Evolutionary conservation across 2,113 vertebrate genomes (phyloP).

Genomic region (Melanocharis versteri): DNA sequence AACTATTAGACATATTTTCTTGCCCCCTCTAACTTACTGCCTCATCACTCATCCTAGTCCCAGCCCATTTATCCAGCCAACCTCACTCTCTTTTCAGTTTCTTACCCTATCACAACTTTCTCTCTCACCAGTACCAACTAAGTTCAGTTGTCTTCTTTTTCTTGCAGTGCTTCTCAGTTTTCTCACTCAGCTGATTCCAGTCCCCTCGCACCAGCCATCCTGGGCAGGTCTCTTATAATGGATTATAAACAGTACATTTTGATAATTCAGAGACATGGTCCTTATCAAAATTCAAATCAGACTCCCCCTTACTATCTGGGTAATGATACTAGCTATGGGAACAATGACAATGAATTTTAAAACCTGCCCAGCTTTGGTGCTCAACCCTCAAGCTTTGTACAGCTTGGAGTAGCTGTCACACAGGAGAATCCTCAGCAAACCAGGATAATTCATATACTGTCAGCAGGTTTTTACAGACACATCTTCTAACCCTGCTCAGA

Average conservation of each 20-base stretch:
- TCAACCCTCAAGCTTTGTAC: background rate
- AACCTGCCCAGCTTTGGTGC: background rate
- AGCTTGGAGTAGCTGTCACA: background rate
- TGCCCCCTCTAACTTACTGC: background rate
- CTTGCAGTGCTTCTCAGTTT: background rate
- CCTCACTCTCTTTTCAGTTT: background rate
- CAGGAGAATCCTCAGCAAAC: background rate
- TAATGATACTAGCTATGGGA: background rate
- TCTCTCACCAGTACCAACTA: background rate
- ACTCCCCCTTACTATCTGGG: background rate
- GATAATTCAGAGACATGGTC: background rate
- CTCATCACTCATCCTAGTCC: background rate
- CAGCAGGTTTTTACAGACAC: background rate
- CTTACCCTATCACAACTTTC: background rate
- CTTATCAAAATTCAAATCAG: background rate
- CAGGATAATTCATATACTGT: background rate
- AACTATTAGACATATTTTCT: background rate
- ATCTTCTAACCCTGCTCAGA: background rate
- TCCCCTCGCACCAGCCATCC: background rate
- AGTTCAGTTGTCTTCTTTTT: background rate
- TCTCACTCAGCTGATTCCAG: background rate
- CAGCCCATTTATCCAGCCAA: background rate
- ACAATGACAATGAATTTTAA: background rate
- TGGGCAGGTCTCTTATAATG: background rate
- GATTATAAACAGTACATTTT: background rate